Percentiles rank a stretch among this genome's conserved stretches.
Conservation (phyloP, 2,888 invertebrate genomes). For the Dasysyrphus albostriatus region DNA sequence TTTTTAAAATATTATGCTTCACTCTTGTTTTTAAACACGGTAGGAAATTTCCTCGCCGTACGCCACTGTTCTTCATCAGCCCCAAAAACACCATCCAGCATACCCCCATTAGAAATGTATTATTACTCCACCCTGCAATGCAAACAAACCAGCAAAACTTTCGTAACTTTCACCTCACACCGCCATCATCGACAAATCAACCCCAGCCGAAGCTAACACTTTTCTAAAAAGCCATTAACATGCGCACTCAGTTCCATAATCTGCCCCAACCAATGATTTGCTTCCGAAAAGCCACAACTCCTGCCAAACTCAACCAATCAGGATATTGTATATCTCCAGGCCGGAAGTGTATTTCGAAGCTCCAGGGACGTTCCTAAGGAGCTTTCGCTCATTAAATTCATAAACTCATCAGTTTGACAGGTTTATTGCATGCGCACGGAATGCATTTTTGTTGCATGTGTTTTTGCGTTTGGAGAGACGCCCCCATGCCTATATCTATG, state of each 20-base stretch:
- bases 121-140: slow-evolving; percentile 75
- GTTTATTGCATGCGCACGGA: slow-evolving; percentile 75
- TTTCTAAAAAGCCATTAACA: slow-evolving; percentile 74
- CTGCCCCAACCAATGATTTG: slow-evolving; percentile 78
- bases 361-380: slow-evolving; percentile 67
- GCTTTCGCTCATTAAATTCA: slow-evolving; percentile 75
- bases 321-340: slow-evolving; percentile 78
- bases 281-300: slow-evolving; percentile 72
- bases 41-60: background rate
- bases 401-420: slow-evolving; percentile 75
- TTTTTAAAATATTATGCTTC: background rate
- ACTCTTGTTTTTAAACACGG: too few species aligned
- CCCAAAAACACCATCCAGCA: slow-evolving; percentile 37
- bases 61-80: slow-evolving; percentile 56
- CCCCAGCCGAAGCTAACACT: slow-evolving; percentile 75
- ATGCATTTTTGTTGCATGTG: slow-evolving; percentile 69
- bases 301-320: slow-evolving; percentile 76
- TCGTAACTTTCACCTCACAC: slow-evolving; percentile 68
- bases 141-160: slow-evolving; percentile 74
- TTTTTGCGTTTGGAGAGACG: slow-evolving; percentile 62
- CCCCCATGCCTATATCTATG: slow-evolving; percentile 63
- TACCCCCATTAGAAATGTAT: slow-evolving; percentile 26
- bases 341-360: slow-evolving; percentile 55
- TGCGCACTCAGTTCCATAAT: slow-evolving; percentile 78
- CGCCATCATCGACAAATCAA: slow-evolving; percentile 30